Conservation (phyloP, 2,113 vertebrate species). For the Athene noctua region DNA sequence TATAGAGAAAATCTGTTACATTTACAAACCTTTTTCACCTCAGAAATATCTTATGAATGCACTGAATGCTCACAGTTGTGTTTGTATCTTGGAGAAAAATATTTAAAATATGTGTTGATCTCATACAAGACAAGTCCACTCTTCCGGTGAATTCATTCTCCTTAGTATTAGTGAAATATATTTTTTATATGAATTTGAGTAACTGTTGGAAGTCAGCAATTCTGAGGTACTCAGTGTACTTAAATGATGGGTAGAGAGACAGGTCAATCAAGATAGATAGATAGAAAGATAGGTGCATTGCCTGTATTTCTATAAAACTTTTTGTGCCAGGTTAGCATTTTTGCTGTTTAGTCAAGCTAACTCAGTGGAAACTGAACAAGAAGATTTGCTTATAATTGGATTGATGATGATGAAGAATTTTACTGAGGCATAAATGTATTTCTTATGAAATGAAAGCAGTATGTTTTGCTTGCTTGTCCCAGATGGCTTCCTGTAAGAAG, state of each 20-base stretch:
- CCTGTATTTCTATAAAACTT: neutral
- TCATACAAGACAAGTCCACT: neutral
- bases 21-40: neutral
- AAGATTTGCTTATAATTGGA: neutral
- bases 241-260: neutral
- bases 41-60: neutral
- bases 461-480: constrained; percentile 7
- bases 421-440: neutral
- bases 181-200: neutral
- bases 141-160: neutral
- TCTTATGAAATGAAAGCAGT: neutral
- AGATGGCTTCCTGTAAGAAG: constrained; percentile 41
- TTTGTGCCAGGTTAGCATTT: neutral
- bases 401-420: neutral
- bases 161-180: neutral
- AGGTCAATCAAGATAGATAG: no score
- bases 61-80: neutral
- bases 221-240: neutral
- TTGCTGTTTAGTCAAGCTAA: neutral
- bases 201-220: neutral
- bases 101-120: neutral
- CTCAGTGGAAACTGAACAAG: neutral
- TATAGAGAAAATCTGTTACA: neutral
- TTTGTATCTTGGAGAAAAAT: neutral
- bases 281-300: neutral